Evolutionary conservation across 2,113 vertebrate genomes (phyloP).

Genomic region (Solea senegalensis): DNA sequence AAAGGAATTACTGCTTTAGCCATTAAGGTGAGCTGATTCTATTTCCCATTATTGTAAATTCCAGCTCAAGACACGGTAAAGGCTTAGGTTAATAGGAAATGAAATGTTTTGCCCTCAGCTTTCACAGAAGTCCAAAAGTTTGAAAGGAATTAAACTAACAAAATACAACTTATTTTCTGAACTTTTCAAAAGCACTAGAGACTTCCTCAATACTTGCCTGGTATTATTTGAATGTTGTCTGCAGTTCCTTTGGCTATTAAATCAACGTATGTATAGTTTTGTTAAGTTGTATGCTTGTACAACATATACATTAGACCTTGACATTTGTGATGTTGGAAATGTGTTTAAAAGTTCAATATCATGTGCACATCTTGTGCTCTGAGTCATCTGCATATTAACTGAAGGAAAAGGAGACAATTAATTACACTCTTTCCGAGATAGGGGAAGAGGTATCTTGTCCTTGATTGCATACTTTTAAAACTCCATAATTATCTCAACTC

Average conservation of each 20-base stretch:
- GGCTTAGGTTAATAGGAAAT: constrained; percentile 44
- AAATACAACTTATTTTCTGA: not conserved
- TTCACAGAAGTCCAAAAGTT: constrained; percentile 25
- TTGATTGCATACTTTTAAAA: constrained; percentile 69
- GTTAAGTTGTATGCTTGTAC: not conserved
- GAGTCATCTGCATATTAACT: constrained; percentile 47
- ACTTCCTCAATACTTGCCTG: not conserved
- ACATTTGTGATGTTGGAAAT: no score
- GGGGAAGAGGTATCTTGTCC: constrained; percentile 32
- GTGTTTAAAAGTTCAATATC: constrained; percentile 62
- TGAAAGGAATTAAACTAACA: not conserved
- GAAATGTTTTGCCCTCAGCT: constrained; percentile 11
- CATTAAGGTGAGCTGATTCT: constrained; percentile 61
- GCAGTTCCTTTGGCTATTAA: no score
- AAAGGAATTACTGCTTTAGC: constrained; percentile 58
- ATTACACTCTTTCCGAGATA: constrained; percentile 63
- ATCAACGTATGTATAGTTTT: no score
- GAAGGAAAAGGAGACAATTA: constrained; percentile 53
- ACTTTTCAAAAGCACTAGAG: constrained; percentile 3
- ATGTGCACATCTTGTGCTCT: constrained; percentile 36
- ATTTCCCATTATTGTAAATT: constrained; percentile 64
- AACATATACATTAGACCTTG: no score
- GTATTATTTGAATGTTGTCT: not conserved
- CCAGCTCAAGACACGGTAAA: constrained; percentile 32
- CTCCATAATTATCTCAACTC: constrained; percentile 63